Evolutionary conservation across 2,113 vertebrate genomes (phyloP), one percentile per base, ranked within the genome.

Genomic region (Halcyon senegalensis): DNA sequence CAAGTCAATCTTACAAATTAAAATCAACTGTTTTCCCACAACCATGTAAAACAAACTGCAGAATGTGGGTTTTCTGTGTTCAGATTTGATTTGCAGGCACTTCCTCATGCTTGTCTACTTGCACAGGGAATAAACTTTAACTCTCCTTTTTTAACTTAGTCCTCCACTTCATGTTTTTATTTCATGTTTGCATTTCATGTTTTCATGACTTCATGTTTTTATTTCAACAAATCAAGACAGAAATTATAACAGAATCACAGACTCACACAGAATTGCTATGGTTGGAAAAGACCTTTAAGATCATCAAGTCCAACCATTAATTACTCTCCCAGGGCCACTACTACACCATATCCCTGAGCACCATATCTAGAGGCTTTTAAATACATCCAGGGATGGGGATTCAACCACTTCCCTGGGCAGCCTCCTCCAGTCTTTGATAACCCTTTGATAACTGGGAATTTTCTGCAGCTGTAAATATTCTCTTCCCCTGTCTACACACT

Each of bases 41-140:
- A 81, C 77, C 67, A 53, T 28, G 74, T 90, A 97, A 97, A 96
- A 85, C 37, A 75, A 94, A 96, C 64, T 60, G 41, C 28, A 89
- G 60, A 93, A 87, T 66, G 87, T 91, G 89, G 20, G 50, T 87
- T 95, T 96, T 97, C 81, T 94, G 72, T 96, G 81, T 91, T 94
- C 76, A 62, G 79, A 93, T 89, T 96, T 95, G 82, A 96, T 91
- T 95, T 96, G 88, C 87, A 91, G 84, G 41, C 66, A 64, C 75
- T 87, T 86, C 62, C 73, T 90, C 28, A 30, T 31, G 30, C 13
- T 75, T 23, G 78, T 37, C 63, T 63, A 23, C 41, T 86, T 67
- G 46, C 37, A 27, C 4, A 16, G 33, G 28, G 35, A 93, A 27
- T 9, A 91, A 76, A 83, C 2, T 58, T 90, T 25, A 55, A 28